These are phyloP conservation scores for Darevskia mixta DNA, from an alignment of 2,797 vertebrate species.

Conservation along the genomic window DNA sequence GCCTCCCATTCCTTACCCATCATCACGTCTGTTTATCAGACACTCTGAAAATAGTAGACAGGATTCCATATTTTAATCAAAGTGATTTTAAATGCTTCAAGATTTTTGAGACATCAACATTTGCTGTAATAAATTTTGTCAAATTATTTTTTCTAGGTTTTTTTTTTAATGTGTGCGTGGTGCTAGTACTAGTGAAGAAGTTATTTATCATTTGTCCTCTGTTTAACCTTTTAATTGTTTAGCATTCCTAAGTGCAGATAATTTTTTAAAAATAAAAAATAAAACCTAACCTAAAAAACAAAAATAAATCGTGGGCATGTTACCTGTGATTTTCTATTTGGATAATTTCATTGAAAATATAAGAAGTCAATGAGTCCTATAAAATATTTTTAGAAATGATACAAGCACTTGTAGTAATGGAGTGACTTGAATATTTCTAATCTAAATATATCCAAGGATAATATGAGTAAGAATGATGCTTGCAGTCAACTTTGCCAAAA, in stretches of 20 bases:
- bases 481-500: conserved; percentile 79
- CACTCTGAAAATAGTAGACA: conserved; percentile 43
- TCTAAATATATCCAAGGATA: conserved; percentile 84
- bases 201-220: background rate
- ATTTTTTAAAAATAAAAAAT: background rate
- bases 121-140: background rate
- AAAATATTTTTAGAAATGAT: conserved; percentile 82
- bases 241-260: background rate
- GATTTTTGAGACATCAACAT: background rate
- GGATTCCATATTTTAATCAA: background rate
- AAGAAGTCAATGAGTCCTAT: background rate
- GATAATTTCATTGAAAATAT: conserved; percentile 18
- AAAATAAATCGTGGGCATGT: background rate
- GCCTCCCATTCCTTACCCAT: background rate
- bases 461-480: conserved; percentile 79
- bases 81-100: background rate
- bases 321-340: background rate
- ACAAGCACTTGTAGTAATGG: conserved; percentile 77
- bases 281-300: background rate
- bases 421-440: conserved; percentile 78
- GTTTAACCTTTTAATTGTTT: background rate
- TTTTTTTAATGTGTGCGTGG: no score
- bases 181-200: no score
- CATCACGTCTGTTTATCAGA: conserved; percentile 49
- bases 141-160: background rate